These are phyloP conservation scores for Agrochola lota DNA, from an alignment of 2,888 invertebrate genomes.

Conservation along the genomic window DNA sequence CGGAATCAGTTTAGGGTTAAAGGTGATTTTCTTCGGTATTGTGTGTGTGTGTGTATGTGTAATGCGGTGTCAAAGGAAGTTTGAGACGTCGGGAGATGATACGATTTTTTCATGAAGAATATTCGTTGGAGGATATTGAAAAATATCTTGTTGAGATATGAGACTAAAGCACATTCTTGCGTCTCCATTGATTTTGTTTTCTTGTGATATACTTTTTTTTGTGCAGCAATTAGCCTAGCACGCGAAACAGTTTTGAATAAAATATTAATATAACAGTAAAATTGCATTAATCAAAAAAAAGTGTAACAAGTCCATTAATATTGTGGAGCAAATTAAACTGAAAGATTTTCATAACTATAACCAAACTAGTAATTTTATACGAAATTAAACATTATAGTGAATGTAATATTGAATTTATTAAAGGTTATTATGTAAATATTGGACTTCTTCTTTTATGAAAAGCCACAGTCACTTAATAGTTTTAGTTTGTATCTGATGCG, in stretches of 20 bases:
- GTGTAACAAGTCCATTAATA: constrained; percentile 25
- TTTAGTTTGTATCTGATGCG: not conserved
- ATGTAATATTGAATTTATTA: not conserved
- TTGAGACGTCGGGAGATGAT: constrained; percentile 66
- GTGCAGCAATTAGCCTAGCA: constrained; percentile 1
- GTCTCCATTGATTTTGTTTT: constrained; percentile 7
- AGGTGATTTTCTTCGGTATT: constrained; percentile 82
- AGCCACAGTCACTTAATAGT: not conserved
- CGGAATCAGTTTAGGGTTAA: constrained; percentile 87
- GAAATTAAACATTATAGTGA: not conserved
- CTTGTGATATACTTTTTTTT: constrained; percentile 9
- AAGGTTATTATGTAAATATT: too few species aligned
- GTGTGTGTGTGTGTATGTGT: constrained; percentile 69
- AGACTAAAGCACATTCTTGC: constrained; percentile 8
- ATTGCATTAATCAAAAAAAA: constrained; percentile 17
- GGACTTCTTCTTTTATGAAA: too few species aligned
- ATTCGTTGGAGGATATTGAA: constrained; percentile 47
- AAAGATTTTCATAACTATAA: constrained; percentile 8
- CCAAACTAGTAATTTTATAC: not conserved
- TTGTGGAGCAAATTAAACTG: constrained; percentile 23
- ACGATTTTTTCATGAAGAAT: constrained; percentile 63
- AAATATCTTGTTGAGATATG: constrained; percentile 41
- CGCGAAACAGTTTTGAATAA: constrained; percentile 28
- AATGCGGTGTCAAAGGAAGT: constrained; percentile 71
- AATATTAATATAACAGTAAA: constrained; percentile 28